phyloP scores from a whole-genome alignment of 1,140 invertebrate genomes.

The Drosophila mojavensis region DNA sequence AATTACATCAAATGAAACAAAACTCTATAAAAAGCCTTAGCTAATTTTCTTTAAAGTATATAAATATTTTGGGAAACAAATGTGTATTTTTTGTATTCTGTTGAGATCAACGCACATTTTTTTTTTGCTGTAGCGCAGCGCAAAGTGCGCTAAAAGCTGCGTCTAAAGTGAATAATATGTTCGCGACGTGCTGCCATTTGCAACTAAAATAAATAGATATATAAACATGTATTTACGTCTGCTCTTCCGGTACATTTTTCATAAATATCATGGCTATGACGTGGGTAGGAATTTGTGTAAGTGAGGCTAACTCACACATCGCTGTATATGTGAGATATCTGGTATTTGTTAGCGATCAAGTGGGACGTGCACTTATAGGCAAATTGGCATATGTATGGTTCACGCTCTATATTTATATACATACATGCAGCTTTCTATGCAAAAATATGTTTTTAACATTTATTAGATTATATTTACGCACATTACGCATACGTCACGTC shows the following conservation, averaged over 20 bases:
- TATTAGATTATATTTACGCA: conserved; percentile 64
- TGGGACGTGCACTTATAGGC: conserved; percentile 73
- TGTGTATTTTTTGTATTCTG: too few species aligned
- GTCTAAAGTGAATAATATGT: conserved; percentile 75
- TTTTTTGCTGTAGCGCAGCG: conserved; percentile 39
- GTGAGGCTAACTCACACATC: background rate
- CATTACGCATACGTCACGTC: conserved; percentile 55
- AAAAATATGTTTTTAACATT: conserved; percentile 56
- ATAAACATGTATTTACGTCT: conserved; percentile 28
- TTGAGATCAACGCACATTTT: background rate
- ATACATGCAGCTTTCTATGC: conserved; percentile 68
- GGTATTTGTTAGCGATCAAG: conserved; percentile 71
- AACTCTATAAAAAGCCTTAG: too few species aligned
- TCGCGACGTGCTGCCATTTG: conserved; percentile 75
- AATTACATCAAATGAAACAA: too few species aligned
- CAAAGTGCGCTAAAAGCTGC: conserved; percentile 54
- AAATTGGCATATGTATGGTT: conserved; percentile 57
- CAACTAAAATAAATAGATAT: conserved; percentile 74
- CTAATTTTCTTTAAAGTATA: too few species aligned
- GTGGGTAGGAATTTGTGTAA: background rate
- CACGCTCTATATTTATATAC: conserved; percentile 17
- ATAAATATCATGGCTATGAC: conserved; percentile 64
- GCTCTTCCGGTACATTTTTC: conserved; percentile 57
- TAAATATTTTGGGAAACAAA: too few species aligned
- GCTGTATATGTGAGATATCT: conserved; percentile 6